Evolutionary conservation across 2,113 vertebrate species (phyloP).

Genomic region (Pachypanchax playfairii): DNA sequence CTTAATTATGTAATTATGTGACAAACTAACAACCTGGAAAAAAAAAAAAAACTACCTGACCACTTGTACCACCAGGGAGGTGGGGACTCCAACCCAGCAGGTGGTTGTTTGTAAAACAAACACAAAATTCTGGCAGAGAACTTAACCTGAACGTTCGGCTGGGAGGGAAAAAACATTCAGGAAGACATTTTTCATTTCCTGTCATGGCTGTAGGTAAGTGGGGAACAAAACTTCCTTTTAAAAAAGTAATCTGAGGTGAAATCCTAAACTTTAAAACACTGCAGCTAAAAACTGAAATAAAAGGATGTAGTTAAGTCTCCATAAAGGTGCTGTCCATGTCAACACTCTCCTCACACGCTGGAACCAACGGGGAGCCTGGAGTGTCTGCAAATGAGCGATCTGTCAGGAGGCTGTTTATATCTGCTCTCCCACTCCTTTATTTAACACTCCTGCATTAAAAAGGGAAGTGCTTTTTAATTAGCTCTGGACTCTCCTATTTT

Average conservation of each 20-base stretch:
- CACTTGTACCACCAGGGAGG: conserved; percentile 39
- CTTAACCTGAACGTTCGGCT: conserved; percentile 70
- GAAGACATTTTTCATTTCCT: conserved; percentile 37
- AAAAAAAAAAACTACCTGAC: conserved; percentile 23
- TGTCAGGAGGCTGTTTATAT: conserved; percentile 80
- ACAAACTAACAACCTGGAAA: conserved; percentile 26
- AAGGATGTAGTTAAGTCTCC: conserved; percentile 17
- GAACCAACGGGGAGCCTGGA: conserved; percentile 68
- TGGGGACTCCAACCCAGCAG: conserved; percentile 58
- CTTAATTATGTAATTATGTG: neutral
- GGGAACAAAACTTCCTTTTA: conserved; percentile 40
- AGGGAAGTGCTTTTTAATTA: conserved; percentile 82
- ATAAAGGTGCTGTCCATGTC: conserved; percentile 61
- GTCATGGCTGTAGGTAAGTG: conserved; percentile 39
- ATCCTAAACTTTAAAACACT: conserved; percentile 50
- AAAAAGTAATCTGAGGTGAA: conserved; percentile 51
- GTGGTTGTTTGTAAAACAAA: conserved; percentile 74
- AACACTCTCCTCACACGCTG: conserved; percentile 66
- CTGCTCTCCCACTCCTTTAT: conserved; percentile 72
- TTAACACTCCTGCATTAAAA: conserved; percentile 77
- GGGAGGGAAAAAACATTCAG: conserved; percentile 46
- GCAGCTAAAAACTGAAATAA: conserved; percentile 48
- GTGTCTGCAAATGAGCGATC: conserved; percentile 77
- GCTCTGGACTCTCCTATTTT: conserved; percentile 77
- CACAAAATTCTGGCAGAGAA: conserved; percentile 65